Conservation (phyloP, 2,888 invertebrate species). For the Aproaerema taeniolella region DNA sequence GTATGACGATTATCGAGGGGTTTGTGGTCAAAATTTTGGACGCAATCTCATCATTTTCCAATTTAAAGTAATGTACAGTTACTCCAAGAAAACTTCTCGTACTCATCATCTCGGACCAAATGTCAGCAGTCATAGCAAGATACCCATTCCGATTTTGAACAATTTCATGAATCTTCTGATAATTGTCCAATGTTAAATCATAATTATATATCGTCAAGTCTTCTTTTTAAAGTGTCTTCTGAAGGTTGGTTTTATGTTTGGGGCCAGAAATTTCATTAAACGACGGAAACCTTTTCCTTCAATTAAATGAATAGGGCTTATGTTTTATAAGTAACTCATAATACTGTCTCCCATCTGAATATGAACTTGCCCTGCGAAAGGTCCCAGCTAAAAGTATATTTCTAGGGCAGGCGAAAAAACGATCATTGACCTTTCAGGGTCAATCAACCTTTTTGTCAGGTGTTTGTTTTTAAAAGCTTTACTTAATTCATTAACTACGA, state of each 20-base stretch:
- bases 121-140: slow-evolving; percentile 19
- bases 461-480: too few relatives aligned
- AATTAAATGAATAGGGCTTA: not conserved
- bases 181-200: too few relatives aligned
- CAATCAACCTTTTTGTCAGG: too few relatives aligned
- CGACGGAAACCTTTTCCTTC: slow-evolving; percentile 2
- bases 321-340: too few relatives aligned
- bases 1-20: slow-evolving; percentile 25
- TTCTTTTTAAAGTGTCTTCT: not conserved
- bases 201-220: not conserved
- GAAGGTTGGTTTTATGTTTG: not conserved
- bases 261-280: not conserved
- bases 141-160: too few relatives aligned
- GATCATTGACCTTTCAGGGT: too few relatives aligned
- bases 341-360: too few relatives aligned
- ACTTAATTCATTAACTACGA: too few relatives aligned
- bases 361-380: too few relatives aligned
- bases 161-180: too few relatives aligned
- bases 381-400: too few relatives aligned
- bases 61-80: slow-evolving; percentile 25
- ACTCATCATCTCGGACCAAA: slow-evolving; percentile 22
- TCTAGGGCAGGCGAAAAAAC: too few relatives aligned
- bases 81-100: slow-evolving; percentile 17
- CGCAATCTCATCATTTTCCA: slow-evolving; percentile 22
- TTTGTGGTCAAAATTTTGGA: slow-evolving; percentile 25